phyloP scores from a whole-genome alignment of 2,888 invertebrate species.

The Nephrotoma appendiculata region DNA sequence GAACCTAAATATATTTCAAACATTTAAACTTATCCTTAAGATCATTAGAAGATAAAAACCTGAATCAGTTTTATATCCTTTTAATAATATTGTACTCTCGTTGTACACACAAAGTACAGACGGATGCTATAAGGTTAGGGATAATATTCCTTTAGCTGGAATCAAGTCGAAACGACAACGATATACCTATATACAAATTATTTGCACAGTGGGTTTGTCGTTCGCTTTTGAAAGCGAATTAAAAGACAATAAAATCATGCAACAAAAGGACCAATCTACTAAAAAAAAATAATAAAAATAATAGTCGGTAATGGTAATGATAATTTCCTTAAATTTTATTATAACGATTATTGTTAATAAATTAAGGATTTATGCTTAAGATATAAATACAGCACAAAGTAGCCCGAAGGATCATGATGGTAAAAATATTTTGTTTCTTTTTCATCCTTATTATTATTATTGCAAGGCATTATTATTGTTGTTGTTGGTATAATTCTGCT shows the following conservation, averaged over 20 bases:
- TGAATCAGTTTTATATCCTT: background rate
- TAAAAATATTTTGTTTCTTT: background rate
- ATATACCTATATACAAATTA: background rate
- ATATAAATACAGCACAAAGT: background rate
- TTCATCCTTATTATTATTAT: background rate
- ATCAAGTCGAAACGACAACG: background rate
- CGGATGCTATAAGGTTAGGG: background rate
- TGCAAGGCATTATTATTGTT: background rate
- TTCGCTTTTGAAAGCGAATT: background rate
- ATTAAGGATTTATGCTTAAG: background rate
- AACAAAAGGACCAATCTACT: background rate
- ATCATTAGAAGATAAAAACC: background rate
- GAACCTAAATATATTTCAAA: background rate
- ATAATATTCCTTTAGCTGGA: background rate
- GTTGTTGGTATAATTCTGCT: background rate
- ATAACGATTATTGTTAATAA: background rate
- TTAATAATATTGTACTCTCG: background rate
- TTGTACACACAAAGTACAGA: background rate
- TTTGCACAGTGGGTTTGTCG: background rate
- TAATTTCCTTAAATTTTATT: background rate
- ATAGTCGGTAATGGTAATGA: background rate
- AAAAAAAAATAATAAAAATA: background rate
- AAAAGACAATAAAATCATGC: background rate
- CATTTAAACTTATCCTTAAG: background rate
- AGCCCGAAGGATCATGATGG: background rate